phyloP scores from a whole-genome alignment of 2,113 vertebrate species.

The Tragelaphus buxtoni region DNA sequence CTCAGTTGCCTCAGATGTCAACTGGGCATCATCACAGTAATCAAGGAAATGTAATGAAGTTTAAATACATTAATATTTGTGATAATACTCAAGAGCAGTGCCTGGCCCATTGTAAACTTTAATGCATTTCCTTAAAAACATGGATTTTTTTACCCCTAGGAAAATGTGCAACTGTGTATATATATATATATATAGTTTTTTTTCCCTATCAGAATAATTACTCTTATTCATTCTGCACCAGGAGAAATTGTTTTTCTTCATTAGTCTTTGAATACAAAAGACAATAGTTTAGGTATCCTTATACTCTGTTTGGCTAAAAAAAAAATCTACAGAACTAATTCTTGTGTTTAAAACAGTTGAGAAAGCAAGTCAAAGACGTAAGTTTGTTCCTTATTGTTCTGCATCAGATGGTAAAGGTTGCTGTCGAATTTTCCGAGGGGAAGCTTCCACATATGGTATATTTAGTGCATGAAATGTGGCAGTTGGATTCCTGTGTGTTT shows the following conservation, averaged over 20 bases:
- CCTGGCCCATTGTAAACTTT: not conserved
- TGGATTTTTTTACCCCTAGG: not conserved
- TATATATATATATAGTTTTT: not conserved
- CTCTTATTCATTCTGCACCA: not conserved
- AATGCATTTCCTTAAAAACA: not conserved
- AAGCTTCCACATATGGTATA: slow-evolving; percentile 75
- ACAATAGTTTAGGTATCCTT: not conserved
- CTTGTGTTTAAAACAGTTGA: not conserved
- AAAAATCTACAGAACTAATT: not conserved
- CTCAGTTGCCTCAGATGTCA: not conserved
- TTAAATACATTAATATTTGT: not conserved
- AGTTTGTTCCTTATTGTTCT: slow-evolving; percentile 46
- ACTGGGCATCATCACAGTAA: not conserved
- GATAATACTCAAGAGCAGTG: not conserved
- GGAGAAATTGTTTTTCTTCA: not conserved
- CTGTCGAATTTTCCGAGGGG: slow-evolving; percentile 59
- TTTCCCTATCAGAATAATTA: not conserved
- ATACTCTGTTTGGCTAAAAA: not conserved
- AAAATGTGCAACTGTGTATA: not conserved
- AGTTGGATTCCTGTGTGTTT: slow-evolving; percentile 73
- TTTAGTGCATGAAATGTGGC: slow-evolving; percentile 74
- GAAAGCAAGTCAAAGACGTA: not conserved
- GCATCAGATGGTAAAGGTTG: slow-evolving; percentile 57
- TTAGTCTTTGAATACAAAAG: not conserved
- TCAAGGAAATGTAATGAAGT: not conserved